These are phyloP conservation scores for Lepus oiostolus DNA, from an alignment of 2,797 vertebrate species.

Conservation along the genomic window DNA sequence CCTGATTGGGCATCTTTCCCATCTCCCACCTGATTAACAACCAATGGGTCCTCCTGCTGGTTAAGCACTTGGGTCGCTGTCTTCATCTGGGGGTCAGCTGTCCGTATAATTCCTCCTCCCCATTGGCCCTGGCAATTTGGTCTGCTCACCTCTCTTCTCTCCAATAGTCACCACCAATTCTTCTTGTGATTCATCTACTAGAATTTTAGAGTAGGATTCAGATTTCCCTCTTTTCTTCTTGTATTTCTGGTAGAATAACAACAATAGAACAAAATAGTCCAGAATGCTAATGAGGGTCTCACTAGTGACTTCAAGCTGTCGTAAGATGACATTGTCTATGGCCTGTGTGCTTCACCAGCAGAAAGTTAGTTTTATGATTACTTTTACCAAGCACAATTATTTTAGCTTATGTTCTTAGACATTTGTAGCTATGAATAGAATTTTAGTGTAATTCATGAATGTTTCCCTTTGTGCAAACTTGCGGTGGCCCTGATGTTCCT, in stretches of 20 bases:
- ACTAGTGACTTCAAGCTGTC: neutral
- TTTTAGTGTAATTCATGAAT: neutral
- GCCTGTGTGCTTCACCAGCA: neutral
- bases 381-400: conserved; percentile 18
- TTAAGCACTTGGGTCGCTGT: conserved; percentile 20
- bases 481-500: neutral
- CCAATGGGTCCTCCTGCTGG: conserved; percentile 21
- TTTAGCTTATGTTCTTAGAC: conserved; percentile 29
- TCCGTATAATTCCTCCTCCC: conserved; percentile 30
- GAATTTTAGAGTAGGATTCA: neutral
- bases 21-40: neutral
- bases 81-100: conserved; percentile 13
- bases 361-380: neutral
- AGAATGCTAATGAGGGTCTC: neutral
- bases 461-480: conserved; percentile 34
- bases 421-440: neutral
- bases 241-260: conserved; percentile 30
- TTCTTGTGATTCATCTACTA: conserved; percentile 4
- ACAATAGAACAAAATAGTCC: neutral
- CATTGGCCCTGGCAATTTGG: neutral
- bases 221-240: neutral
- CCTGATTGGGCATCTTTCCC: neutral
- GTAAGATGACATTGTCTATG: neutral
- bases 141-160: conserved; percentile 36
- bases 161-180: neutral